Evolutionary conservation across 2,888 invertebrate species (phyloP), one percentile per base, ranked within the genome.

Genomic region (Nephrocerus scutellatus): DNA sequence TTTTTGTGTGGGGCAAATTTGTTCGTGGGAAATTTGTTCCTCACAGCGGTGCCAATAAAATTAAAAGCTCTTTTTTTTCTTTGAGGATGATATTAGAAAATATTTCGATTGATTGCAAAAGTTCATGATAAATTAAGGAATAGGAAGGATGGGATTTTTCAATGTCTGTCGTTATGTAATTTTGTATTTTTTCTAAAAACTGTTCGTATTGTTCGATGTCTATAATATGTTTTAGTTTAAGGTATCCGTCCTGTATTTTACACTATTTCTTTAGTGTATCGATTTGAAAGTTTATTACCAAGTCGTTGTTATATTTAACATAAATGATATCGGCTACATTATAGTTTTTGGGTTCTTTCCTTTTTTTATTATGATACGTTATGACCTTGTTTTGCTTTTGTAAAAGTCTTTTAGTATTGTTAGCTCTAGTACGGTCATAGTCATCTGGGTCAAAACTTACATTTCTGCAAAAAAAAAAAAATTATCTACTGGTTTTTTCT

Each of bases 291-390:
- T n/a, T n/a, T n/a, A n/a, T 6, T 32, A 25, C 23, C 22, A 23
- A 16, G 36, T 36, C 6, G 14, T 32, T 7, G 12, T 25, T 5
- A 39, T 26, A n/a, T 36, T 18, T 4, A 43, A 14, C 12, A 39
- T 16, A 18, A 29, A 36, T 9, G 43, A 39, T 12, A 36, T 39
- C 5, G 39, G 28, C 29, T 35, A 36, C n/a, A n/a, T n/a, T n/a
- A n/a, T n/a, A n/a, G n/a, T n/a, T n/a, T n/a, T n/a, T n/a, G n/a
- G n/a, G n/a, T n/a, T n/a, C n/a, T n/a, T n/a, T n/a, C n/a, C n/a
- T n/a, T n/a, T n/a, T n/a, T n/a, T n/a, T n/a, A n/a, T n/a, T n/a
- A n/a, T n/a, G n/a, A n/a, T n/a, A n/a, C n/a, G n/a, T n/a, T n/a
- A n/a, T n/a, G n/a, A n/a, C n/a, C n/a, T n/a, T n/a, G n/a, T n/a